Evolutionary conservation across 2,888 invertebrate species (phyloP), one percentile per base, ranked within the genome.

Genomic region (Nomada fucata): DNA sequence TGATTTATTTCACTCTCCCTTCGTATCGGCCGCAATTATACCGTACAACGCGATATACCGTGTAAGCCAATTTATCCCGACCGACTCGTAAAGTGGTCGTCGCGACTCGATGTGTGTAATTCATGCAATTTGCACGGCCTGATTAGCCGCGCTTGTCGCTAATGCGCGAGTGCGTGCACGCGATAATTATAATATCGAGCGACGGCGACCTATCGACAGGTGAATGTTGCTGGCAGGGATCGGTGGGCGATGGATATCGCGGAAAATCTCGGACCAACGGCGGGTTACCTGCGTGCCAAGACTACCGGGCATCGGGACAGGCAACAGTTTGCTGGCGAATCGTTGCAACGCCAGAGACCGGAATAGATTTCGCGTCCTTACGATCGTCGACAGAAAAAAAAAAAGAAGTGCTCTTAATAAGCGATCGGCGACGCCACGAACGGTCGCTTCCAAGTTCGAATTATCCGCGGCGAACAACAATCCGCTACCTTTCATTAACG

Each of bases 1-100:
- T 91, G 91, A 92, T 92, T 92, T 92, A 92, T 91, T 88, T 87
- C 83, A 82, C 77, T 87, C 67, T 77, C 80, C 84, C 82, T 79
- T 75, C 84, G 75, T 76, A 80, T 79, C 79, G 77, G 26, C 74
- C 67, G 79, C 81, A 86, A 88, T 85, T 85, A 82, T 84, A 72
- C 85, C 69, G 72, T 55, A 74, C 68, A 69, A 72, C 55, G 82
- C 83, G 79, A 81, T 75, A 80, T 84, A 36, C 7, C 7, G 36
- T 36, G 80, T 80, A 72, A 84, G 88, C 85, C 89, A 90, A 91
- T 91, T 91, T 90, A 90, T 90, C 86, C 88, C 78, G 73, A 65
- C 71, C 76, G 82, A 85, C 81, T 64, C 53, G 68, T 67, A 61
- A 73, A 80, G 75, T 65, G 69, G 65, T 53, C 47, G 72, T 53